A percentile compares a stretch with the other conserved stretches of the same genome.
Conservation (phyloP, 2,797 vertebrate genomes). For the Gallirallus australis region DNA sequence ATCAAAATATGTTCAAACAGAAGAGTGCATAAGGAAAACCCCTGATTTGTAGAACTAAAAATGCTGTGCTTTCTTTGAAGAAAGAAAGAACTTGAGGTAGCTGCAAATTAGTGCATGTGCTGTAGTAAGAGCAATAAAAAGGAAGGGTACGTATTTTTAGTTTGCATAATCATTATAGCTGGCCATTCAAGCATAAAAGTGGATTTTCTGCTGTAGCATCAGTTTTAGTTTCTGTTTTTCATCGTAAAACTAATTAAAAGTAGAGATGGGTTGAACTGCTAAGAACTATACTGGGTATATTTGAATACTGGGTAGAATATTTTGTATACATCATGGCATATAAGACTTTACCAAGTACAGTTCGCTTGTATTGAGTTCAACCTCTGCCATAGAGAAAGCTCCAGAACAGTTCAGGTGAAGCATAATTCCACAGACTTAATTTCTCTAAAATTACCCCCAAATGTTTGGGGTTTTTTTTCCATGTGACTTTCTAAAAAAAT, state of each 20-base stretch:
- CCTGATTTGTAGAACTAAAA: not conserved
- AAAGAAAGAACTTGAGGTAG: not conserved
- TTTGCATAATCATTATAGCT: constrained; percentile 61
- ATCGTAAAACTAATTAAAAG: constrained; percentile 71
- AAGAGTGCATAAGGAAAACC: fast-evolving
- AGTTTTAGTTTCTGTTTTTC: constrained; percentile 62
- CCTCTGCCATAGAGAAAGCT: not conserved
- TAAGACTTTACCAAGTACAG: not conserved
- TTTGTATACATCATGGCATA: not conserved
- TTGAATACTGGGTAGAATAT: not conserved
- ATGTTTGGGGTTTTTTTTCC: fast-evolving
- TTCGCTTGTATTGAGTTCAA: not conserved
- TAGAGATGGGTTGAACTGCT: not conserved
- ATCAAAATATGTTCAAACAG: not conserved
- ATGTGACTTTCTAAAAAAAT: not conserved
- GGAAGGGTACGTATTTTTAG: constrained; percentile 18
- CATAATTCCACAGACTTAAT: not conserved
- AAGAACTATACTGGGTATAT: not conserved
- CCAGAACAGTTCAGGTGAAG: not conserved
- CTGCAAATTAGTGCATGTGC: not conserved
- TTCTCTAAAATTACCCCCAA: not conserved
- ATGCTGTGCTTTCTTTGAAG: not conserved
- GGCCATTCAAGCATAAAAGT: constrained; percentile 62
- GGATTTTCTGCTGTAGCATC: constrained; percentile 64
- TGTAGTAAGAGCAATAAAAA: constrained; percentile 37